Evolutionary conservation across 2,888 invertebrate species (phyloP).

Genomic region (Lycocerus yunnanus): DNA sequence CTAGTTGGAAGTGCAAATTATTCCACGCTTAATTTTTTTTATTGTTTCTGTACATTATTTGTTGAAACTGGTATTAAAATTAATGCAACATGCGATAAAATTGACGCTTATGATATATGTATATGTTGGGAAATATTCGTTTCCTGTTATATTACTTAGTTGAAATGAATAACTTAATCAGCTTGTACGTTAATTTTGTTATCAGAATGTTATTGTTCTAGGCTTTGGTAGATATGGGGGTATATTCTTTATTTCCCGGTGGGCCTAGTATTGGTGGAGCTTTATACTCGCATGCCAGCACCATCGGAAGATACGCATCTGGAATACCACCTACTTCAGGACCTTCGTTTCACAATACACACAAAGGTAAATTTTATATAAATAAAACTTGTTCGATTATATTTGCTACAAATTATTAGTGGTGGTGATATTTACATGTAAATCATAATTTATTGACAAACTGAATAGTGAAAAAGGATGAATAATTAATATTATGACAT

Average conservation of each 20-base stretch:
- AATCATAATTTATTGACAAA: background rate
- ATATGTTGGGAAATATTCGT: background rate
- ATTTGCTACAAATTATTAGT: background rate
- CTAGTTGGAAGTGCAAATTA: background rate
- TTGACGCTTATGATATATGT: background rate
- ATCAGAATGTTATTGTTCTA: conserved; percentile 45
- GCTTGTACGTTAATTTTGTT: background rate
- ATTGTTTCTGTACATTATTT: background rate
- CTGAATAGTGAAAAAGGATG: background rate
- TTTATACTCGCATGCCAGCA: conserved; percentile 53
- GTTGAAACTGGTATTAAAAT: background rate
- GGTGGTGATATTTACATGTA: background rate
- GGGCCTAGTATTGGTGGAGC: conserved; percentile 55
- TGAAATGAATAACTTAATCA: background rate
- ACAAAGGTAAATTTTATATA: conserved; percentile 51
- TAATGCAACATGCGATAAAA: background rate
- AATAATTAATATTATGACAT: background rate
- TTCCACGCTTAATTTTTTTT: background rate
- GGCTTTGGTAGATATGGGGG: conserved; percentile 71
- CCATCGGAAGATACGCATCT: conserved; percentile 53
- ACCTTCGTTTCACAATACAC: conserved; percentile 53
- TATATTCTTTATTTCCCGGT: conserved; percentile 71
- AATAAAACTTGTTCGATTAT: background rate
- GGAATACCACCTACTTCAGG: conserved; percentile 49
- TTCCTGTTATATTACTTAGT: background rate